phyloP scores from a whole-genome alignment of 2,797 vertebrate species.

The Coendou prehensilis region DNA sequence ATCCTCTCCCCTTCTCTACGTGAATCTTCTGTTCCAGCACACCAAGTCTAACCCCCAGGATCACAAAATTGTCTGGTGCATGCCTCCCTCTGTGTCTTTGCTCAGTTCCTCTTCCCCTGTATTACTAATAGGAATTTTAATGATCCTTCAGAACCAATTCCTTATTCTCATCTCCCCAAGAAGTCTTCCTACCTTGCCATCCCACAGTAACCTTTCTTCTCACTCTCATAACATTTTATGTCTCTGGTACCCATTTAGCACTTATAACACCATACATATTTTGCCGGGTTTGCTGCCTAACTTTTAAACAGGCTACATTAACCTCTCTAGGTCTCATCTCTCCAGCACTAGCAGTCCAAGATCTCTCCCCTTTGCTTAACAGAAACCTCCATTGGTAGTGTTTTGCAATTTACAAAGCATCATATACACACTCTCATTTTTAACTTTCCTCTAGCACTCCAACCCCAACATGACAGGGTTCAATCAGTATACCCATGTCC shows the following conservation, averaged over 20 bases:
- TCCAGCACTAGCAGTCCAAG: slow-evolving; percentile 3
- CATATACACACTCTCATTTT: not conserved
- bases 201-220: not conserved
- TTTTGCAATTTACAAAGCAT: not conserved
- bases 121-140: not conserved
- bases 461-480: not conserved
- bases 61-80: not conserved
- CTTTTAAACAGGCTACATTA: slow-evolving; percentile 55
- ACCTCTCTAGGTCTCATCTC: not conserved
- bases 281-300: slow-evolving; percentile 2
- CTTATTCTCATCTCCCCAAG: slow-evolving; percentile 25
- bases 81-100: not conserved
- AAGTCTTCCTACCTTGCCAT: slow-evolving; percentile 28
- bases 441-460: not conserved
- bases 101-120: not conserved
- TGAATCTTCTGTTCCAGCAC: slow-evolving; percentile 19
- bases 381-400: not conserved
- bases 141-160: not conserved
- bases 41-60: not conserved
- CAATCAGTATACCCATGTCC: not conserved
- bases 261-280: not conserved
- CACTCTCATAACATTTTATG: not conserved
- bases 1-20: not conserved
- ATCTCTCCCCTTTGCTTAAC: not conserved
- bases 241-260: not conserved